Base-by-base conservation (phyloP, 2,113 vertebrate species). In the Mastomys coucha region DNA sequence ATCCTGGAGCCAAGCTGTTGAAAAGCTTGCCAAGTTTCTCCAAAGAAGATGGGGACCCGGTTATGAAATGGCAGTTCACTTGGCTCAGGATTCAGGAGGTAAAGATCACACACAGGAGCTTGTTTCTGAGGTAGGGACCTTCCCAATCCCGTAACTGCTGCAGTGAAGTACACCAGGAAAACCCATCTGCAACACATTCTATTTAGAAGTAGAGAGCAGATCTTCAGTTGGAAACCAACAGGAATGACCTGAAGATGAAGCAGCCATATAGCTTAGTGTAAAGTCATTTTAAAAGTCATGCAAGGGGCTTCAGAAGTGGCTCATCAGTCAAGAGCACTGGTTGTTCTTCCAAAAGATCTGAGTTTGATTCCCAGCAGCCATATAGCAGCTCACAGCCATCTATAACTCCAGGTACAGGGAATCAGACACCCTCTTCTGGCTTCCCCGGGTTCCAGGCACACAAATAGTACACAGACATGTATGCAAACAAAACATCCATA, bases 251-350 rank as follows among this genome's bases (percentile, higher is more conserved):
- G 70, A 65, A 94, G 76, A 95, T 77, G 78, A 0, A 70, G 76
- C 42, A 86, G 39, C 24, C 73, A 67, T 2, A 67, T 2, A 86
- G 1, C 4, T 95, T 92, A 95, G 63, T 96, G 95, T 96, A 96
- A 95, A 78, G 39, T 28, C n/a, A n/a, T n/a, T n/a, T n/a, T n/a
- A 45, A 94, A 94, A 90, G 39, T 96, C 63, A 94, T 17, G 12
- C 7, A 4, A 63, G 22, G 81, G n/a, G 81, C n/a, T 42, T 84
- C 1, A 17, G 81, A 63, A 39, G 24, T 63, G 56, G 12, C 28
- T 63, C 81, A 42, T 17, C n/a, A 17, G 58, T 85, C 4, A 19
- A 19, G 58, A 45, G 22, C n/a, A 19, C 58, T 65, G 58, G 24
- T 39, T 85, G 39, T 33, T 65, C 39, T 65, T 31, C 82, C 58